Evolutionary conservation across 2,113 vertebrate species (phyloP).

Genomic region (Vidua macroura): DNA sequence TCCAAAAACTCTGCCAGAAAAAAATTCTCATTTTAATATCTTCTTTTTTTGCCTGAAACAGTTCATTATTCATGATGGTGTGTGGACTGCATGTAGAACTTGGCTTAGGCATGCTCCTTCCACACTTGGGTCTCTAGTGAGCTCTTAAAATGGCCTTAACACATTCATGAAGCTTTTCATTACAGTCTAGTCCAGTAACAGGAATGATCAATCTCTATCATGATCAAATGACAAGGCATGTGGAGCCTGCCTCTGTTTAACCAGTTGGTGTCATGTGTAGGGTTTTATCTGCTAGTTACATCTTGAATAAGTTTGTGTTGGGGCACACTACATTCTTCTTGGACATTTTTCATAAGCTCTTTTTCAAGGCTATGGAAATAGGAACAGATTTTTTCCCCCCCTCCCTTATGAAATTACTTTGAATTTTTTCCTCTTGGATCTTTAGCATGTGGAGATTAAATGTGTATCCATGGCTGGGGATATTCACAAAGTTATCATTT

Average conservation of each 20-base stretch:
- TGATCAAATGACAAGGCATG: conserved; percentile 56
- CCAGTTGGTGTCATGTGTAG: conserved; percentile 20
- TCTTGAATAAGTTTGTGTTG: conserved; percentile 74
- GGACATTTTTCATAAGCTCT: conserved; percentile 45
- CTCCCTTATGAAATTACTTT: conserved; percentile 29
- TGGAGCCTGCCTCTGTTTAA: conserved; percentile 59
- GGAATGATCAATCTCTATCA: conserved; percentile 73
- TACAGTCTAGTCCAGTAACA: conserved; percentile 64
- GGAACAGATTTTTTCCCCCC: background rate
- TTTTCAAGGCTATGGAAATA: conserved; percentile 65
- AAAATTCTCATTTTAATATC: conserved; percentile 29
- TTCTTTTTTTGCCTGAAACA: conserved; percentile 27
- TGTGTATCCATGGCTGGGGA: conserved; percentile 5
- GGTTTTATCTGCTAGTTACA: conserved; percentile 65
- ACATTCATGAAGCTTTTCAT: conserved; percentile 72
- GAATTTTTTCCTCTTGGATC: conserved; percentile 24
- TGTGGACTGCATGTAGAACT: conserved; percentile 36
- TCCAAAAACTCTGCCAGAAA: conserved; percentile 35
- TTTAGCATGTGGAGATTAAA: conserved; percentile 5
- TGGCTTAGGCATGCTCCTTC: conserved; percentile 61
- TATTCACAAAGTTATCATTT: conserved; percentile 62
- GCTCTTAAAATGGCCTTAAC: conserved; percentile 71
- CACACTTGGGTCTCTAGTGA: conserved; percentile 70
- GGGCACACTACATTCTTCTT: conserved; percentile 59
- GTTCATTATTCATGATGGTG: conserved; percentile 66